A percentile compares a stretch with the other conserved stretches of the same genome.
phyloP scores from a whole-genome alignment of 2,797 vertebrate genomes.

The Liparis tanakae region DNA sequence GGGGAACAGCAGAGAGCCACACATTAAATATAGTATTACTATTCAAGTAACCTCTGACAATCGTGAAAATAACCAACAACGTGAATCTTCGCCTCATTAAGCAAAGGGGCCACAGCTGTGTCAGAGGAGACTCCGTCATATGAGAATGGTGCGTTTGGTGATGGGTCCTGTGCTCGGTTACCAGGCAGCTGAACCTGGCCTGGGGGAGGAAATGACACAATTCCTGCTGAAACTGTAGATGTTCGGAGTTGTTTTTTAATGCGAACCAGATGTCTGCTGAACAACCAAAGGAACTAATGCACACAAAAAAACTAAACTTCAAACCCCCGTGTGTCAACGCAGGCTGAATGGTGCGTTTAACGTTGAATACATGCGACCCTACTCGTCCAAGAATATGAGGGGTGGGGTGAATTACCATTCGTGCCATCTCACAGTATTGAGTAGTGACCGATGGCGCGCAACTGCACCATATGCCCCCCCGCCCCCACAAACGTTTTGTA shows the following conservation, averaged over 20 bases:
- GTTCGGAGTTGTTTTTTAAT: slow-evolving; percentile 63
- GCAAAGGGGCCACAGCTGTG: neutral
- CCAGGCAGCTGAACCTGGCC: slow-evolving; percentile 26
- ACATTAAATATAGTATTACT: neutral
- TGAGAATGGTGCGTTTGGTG: slow-evolving; percentile 1
- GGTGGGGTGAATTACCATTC: neutral
- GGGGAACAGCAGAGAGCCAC: neutral
- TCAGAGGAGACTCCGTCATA: neutral
- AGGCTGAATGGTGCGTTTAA: neutral
- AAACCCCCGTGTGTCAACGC: neutral
- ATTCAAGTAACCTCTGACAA: neutral
- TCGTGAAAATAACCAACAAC: neutral
- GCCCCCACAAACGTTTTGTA: neutral
- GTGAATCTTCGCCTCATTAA: neutral
- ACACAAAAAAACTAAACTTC: too few relatives aligned
- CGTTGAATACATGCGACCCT: neutral
- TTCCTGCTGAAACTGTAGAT: slow-evolving; percentile 54
- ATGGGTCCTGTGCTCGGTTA: slow-evolving; percentile 17
- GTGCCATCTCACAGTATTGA: slow-evolving; percentile 8
- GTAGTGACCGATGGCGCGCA: neutral
- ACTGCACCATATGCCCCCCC: neutral
- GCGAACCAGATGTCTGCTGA: slow-evolving; percentile 76
- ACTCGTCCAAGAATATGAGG: neutral
- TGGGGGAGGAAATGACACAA: slow-evolving; percentile 76
- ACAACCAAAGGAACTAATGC: slow-evolving; percentile 31